phyloP scores from a whole-genome alignment of 2,113 vertebrate species.

The Mohoua ochrocephala region DNA sequence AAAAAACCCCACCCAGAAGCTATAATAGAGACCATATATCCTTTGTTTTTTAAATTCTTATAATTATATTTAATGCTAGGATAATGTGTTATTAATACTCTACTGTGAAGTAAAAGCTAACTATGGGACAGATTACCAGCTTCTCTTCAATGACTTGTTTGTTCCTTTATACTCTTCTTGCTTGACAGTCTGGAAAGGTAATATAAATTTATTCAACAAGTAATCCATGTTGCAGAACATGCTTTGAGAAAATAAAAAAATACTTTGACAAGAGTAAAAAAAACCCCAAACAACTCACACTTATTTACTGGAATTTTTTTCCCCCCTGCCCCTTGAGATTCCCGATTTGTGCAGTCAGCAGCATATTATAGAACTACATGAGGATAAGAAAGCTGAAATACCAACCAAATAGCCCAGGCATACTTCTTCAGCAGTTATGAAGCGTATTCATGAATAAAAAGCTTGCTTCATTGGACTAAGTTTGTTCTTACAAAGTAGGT shows the following conservation, averaged over 20 bases:
- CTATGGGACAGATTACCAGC: not conserved
- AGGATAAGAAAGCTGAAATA: slow-evolving; percentile 45
- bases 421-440: slow-evolving; percentile 45
- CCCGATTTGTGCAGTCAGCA: not conserved
- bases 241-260: not conserved
- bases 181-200: not conserved
- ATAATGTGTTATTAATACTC: not conserved
- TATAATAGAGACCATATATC: not conserved
- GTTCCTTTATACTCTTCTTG: not conserved
- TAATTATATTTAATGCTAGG: not conserved
- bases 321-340: not conserved
- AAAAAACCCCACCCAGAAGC: too few relatives aligned
- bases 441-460: slow-evolving; percentile 51
- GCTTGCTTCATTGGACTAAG: slow-evolving; percentile 43
- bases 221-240: not conserved
- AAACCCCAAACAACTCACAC: not conserved
- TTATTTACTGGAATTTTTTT: not conserved
- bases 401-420: slow-evolving; percentile 3
- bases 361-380: not conserved
- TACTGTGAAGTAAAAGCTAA: not conserved
- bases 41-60: not conserved
- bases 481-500: slow-evolving; percentile 54
- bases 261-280: not conserved
- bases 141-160: not conserved
- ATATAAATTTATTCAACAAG: not conserved